A percentile compares a stretch with the other conserved stretches of the same genome.
Evolutionary conservation across 2,888 invertebrate genomes (phyloP).

Genomic region (Drosophila demipolita): DNA sequence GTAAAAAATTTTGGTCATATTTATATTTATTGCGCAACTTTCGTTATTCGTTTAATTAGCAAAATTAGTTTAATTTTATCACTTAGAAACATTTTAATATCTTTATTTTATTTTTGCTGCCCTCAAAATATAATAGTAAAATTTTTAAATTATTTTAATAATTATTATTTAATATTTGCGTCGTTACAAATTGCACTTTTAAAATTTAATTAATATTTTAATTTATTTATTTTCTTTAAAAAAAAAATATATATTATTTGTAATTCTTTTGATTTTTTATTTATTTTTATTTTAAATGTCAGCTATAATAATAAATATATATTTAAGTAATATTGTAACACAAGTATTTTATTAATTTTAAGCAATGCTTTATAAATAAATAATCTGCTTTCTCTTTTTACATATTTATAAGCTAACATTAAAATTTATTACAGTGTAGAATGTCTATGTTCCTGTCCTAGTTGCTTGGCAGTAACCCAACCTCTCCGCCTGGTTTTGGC

Average conservation of each 20-base stretch:
- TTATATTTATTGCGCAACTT: background rate
- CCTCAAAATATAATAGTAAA: background rate
- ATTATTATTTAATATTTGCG: background rate
- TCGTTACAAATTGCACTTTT: background rate
- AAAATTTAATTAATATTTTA: accelerated
- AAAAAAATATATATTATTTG: too few relatives aligned
- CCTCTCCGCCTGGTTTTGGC: constrained; percentile 33
- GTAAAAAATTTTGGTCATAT: background rate
- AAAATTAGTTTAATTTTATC: background rate
- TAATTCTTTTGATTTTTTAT: too few relatives aligned
- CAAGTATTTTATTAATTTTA: too few relatives aligned
- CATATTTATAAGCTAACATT: background rate
- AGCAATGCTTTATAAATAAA: too few relatives aligned
- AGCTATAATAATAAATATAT: too few relatives aligned
- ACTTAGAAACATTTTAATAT: background rate
- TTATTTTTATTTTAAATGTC: too few relatives aligned
- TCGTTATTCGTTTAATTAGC: background rate
- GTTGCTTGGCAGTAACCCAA: background rate
- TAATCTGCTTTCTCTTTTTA: background rate
- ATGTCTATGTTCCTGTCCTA: constrained; percentile 11
- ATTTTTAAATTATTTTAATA: background rate
- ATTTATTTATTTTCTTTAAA: background rate
- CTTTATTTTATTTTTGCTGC: background rate
- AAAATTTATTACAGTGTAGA: background rate
- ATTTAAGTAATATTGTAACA: too few relatives aligned